Conservation (phyloP, 2,888 invertebrate species). For the Petrolisthes manimaculis region DNA sequence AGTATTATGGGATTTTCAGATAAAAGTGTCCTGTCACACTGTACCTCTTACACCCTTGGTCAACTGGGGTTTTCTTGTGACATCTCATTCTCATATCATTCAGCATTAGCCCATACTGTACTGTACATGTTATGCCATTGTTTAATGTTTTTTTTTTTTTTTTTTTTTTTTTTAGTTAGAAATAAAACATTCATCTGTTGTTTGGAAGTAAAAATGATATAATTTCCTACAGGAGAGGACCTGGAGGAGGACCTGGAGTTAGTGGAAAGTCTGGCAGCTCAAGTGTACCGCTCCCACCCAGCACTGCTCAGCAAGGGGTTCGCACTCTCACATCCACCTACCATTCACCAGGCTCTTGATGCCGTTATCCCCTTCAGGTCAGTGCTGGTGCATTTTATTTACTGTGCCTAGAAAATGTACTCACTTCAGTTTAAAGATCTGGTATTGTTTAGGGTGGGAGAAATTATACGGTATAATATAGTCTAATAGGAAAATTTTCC, state of each 20-base stretch:
- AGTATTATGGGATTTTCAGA: no score
- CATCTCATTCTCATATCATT: not conserved
- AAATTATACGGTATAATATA: no score
- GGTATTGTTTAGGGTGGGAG: not conserved
- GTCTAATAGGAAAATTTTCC: no score
- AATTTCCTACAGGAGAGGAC: slow-evolving; percentile 71
- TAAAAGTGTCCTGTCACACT: no score
- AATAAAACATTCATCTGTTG: not conserved
- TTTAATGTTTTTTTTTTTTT: no score
- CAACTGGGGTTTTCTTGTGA: not conserved
- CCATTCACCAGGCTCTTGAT: slow-evolving; percentile 90
- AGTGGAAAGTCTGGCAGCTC: slow-evolving; percentile 79
- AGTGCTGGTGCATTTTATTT: slow-evolving; percentile 66
- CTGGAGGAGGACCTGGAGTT: slow-evolving; percentile 80
- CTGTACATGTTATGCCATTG: no score
- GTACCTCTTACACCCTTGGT: not conserved
- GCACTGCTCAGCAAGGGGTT: slow-evolving; percentile 88
- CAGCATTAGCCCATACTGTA: no score
- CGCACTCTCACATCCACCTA: slow-evolving; percentile 86
- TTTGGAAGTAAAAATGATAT: no score
- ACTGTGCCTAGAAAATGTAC: not conserved
- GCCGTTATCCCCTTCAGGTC: slow-evolving; percentile 87
- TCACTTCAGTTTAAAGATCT: not conserved
- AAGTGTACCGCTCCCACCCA: slow-evolving; percentile 78
- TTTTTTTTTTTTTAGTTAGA: not conserved